Conservation (phyloP, 1,140 invertebrate genomes). For the Triops cancriformis region DNA sequence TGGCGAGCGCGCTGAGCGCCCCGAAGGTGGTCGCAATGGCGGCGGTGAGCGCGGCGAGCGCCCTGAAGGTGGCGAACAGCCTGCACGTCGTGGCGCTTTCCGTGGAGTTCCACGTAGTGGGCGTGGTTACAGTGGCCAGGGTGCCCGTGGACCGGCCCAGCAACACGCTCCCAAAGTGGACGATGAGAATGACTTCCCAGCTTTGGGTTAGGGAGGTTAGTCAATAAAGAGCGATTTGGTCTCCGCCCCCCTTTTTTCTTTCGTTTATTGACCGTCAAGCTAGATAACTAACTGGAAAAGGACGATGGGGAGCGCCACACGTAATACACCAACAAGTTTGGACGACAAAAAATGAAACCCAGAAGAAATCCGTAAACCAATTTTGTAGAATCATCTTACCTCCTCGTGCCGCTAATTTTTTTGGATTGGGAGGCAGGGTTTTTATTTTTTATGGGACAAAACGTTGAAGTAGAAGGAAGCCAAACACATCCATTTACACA, state of each 20-base stretch:
- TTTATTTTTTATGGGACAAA: constrained; percentile 5
- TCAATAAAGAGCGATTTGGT: background rate
- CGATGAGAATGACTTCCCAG: constrained; percentile 90
- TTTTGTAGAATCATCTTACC: constrained; percentile 14
- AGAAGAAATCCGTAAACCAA: background rate
- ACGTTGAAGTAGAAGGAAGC: background rate
- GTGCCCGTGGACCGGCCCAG: constrained; percentile 35
- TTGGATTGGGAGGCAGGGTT: constrained; percentile 7
- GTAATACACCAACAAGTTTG: constrained; percentile 6
- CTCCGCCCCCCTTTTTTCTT: constrained; percentile 3
- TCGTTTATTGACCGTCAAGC: constrained; percentile 4
- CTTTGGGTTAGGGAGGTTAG: constrained; percentile 55
- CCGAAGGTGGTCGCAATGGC: constrained; percentile 27
- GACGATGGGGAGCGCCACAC: constrained; percentile 8
- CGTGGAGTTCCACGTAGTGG: constrained; percentile 33
- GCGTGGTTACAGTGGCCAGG: constrained; percentile 31
- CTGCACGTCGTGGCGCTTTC: constrained; percentile 15
- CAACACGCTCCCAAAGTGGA: constrained; percentile 82
- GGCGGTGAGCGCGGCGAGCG: constrained; percentile 31
- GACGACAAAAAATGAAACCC: constrained; percentile 2
- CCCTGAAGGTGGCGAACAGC: constrained; percentile 24
- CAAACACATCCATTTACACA: background rate
- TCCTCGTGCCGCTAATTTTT: background rate
- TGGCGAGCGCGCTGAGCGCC: constrained; percentile 30
- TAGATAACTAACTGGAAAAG: background rate